Percentiles rank a stretch among this genome's conserved stretches.
Conservation (phyloP, 2,113 vertebrate genomes). For the Gymnorhina tibicen region DNA sequence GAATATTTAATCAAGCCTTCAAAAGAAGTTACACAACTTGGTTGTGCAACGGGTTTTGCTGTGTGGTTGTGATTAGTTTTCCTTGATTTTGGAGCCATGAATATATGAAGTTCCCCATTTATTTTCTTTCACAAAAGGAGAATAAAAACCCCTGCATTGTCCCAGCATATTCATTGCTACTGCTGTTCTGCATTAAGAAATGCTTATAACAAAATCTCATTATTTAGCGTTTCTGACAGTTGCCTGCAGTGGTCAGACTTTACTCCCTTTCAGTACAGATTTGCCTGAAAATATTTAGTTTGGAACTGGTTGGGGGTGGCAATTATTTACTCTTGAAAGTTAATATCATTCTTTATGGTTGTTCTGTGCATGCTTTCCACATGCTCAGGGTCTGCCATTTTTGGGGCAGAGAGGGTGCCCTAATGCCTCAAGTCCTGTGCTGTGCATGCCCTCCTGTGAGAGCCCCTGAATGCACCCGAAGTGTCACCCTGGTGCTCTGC, state of each 20-base stretch:
- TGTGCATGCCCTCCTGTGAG: accelerated
- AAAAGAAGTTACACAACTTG: slow-evolving; percentile 24
- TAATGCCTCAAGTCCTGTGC: background rate
- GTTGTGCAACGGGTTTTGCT: background rate
- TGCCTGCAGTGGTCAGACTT: slow-evolving; percentile 25
- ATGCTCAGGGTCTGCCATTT: background rate
- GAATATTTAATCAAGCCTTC: slow-evolving; percentile 22
- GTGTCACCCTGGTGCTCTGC: accelerated
- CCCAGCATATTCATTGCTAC: slow-evolving; percentile 28
- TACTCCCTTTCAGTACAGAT: background rate
- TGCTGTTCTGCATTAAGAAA: slow-evolving; percentile 39
- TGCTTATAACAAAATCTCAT: slow-evolving; percentile 8
- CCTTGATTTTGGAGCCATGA: slow-evolving; percentile 3
- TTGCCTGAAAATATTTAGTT: background rate
- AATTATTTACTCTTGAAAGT: background rate
- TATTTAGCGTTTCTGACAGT: slow-evolving; percentile 18
- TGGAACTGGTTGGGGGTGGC: background rate
- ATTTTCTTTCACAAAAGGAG: slow-evolving; percentile 26
- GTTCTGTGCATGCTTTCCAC: background rate
- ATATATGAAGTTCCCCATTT: slow-evolving; percentile 8
- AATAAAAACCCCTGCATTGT: background rate
- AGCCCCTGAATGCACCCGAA: background rate
- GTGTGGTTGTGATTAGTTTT: background rate
- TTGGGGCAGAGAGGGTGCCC: background rate
- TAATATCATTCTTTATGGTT: background rate